A percentile compares a stretch with the other conserved stretches of the same genome.
These are phyloP conservation scores for Pyrrhia umbra DNA, from an alignment of 2,888 invertebrate genomes.

Conservation along the genomic window DNA sequence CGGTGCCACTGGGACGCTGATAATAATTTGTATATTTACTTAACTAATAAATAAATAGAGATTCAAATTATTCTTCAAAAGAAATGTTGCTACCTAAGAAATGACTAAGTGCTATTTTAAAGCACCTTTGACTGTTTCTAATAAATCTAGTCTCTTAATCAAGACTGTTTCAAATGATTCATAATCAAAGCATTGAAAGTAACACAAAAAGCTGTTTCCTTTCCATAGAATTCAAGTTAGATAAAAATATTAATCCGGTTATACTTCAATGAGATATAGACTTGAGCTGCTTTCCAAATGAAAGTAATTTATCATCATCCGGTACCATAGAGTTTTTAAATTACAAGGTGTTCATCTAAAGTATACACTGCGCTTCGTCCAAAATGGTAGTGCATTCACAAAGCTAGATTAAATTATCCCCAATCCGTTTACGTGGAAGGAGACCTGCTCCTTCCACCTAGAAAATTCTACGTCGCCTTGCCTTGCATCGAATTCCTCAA, in stretches of 20 bases:
- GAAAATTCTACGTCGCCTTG: too few relatives aligned
- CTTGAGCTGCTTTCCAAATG: constrained; percentile 46
- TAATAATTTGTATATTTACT: constrained; percentile 19
- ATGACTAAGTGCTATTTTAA: too few relatives aligned
- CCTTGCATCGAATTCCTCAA: too few relatives aligned
- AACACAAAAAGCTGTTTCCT: constrained; percentile 34
- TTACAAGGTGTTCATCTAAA: neutral
- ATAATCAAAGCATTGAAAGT: constrained; percentile 13
- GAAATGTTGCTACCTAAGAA: too few relatives aligned
- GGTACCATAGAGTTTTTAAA: constrained; percentile 15
- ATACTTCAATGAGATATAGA: constrained; percentile 17
- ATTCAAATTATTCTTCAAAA: constrained; percentile 9
- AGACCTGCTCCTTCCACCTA: too few relatives aligned
- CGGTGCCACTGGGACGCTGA: constrained; percentile 22
- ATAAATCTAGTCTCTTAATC: neutral
- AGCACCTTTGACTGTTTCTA: too few relatives aligned
- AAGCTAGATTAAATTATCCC: too few relatives aligned
- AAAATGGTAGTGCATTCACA: too few relatives aligned
- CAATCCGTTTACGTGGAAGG: too few relatives aligned
- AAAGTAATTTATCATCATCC: constrained; percentile 23
- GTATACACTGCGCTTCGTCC: too few relatives aligned
- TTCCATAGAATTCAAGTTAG: constrained; percentile 30
- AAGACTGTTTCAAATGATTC: neutral
- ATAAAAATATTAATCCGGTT: constrained; percentile 48
- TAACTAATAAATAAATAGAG: neutral